These are phyloP conservation scores for Cisticola juncidis DNA, from an alignment of 2,113 vertebrate species.

Conservation along the genomic window DNA sequence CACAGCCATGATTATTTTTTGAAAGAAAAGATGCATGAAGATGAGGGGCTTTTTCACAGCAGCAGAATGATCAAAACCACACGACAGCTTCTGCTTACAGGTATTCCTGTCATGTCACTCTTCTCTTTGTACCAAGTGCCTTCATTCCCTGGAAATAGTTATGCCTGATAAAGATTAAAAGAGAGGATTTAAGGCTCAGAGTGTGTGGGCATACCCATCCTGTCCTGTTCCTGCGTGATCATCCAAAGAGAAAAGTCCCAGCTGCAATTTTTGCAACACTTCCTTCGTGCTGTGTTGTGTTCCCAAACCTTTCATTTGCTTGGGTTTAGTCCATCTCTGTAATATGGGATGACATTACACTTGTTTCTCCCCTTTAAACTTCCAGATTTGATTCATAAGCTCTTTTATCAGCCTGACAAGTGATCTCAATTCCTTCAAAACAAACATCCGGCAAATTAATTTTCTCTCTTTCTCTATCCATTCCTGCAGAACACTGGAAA, in stretches of 20 bases:
- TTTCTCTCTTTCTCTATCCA: neutral
- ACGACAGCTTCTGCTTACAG: constrained; percentile 41
- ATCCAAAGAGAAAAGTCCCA: neutral
- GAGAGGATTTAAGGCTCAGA: constrained; percentile 41
- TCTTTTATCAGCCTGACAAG: neutral
- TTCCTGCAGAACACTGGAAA: neutral
- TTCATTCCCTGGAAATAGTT: constrained; percentile 20
- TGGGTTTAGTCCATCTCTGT: neutral
- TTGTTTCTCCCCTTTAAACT: neutral
- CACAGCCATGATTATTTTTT: neutral
- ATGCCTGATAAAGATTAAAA: constrained; percentile 50
- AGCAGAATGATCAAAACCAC: constrained; percentile 53
- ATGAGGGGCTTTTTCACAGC: neutral
- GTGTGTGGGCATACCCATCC: neutral
- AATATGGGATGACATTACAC: neutral
- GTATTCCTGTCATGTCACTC: constrained; percentile 20
- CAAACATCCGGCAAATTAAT: neutral
- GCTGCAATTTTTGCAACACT: neutral
- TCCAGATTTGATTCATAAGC: neutral
- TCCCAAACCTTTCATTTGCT: neutral
- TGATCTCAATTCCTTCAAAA: constrained; percentile 11
- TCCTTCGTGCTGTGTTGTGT: neutral
- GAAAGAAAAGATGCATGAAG: constrained; percentile 24
- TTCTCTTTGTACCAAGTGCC: constrained; percentile 6
- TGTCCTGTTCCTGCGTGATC: constrained; percentile 26